Conservation (phyloP, 2,113 vertebrate species). For the Eurystomus gularis region DNA sequence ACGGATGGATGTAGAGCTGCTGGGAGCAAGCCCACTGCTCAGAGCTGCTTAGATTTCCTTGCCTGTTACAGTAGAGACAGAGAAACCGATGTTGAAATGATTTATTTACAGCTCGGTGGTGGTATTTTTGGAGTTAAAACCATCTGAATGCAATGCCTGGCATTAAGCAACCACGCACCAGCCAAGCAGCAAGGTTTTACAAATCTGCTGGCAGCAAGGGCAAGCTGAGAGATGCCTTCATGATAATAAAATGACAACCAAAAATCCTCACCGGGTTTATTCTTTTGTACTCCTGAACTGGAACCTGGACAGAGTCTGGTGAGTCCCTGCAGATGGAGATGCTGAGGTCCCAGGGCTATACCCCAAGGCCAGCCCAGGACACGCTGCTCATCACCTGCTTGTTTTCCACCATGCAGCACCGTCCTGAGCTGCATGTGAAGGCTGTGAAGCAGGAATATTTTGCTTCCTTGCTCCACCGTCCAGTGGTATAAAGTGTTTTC, state of each 20-base stretch:
- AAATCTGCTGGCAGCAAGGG: background rate
- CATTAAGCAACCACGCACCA: background rate
- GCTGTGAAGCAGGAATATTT: background rate
- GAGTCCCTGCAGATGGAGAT: background rate
- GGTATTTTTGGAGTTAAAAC: background rate
- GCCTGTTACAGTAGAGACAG: background rate
- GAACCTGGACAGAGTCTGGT: background rate
- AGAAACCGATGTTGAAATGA: background rate
- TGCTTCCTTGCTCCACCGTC: background rate
- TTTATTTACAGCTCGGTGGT: background rate
- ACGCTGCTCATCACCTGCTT: background rate
- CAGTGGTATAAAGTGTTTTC: background rate
- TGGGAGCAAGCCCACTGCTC: fast-evolving
- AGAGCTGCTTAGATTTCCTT: background rate
- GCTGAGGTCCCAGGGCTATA: background rate
- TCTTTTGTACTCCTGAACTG: background rate
- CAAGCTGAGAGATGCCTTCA: background rate
- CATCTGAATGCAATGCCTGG: background rate
- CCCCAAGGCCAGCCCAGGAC: background rate
- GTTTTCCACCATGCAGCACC: background rate
- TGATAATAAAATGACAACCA: background rate
- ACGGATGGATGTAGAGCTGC: background rate
- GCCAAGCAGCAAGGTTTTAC: background rate
- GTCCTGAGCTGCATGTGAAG: background rate
- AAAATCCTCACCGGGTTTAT: background rate